Evolutionary conservation across 1,140 invertebrate species (phyloP).

Genomic region (Maniola jurtina): DNA sequence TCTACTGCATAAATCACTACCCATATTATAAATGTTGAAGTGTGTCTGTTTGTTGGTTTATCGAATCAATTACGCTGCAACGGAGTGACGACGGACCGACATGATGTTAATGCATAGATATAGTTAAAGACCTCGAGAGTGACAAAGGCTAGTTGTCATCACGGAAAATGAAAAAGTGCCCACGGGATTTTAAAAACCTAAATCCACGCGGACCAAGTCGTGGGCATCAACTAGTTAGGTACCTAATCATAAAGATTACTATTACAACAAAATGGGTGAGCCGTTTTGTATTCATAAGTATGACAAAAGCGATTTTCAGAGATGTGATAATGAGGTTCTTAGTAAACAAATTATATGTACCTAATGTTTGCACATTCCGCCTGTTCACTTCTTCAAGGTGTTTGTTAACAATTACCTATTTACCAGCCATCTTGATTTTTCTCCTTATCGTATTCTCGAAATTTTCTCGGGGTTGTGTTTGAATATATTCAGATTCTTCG

Average conservation of each 20-base stretch:
- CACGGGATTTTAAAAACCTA: too few relatives aligned
- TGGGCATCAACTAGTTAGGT: background rate
- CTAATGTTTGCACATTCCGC: background rate
- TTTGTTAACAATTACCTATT: constrained; percentile 9
- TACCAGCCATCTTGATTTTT: background rate
- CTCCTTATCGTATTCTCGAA: background rate
- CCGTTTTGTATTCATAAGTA: constrained; percentile 33
- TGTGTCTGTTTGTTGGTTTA: too few relatives aligned
- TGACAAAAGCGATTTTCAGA: constrained; percentile 23
- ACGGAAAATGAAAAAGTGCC: too few relatives aligned
- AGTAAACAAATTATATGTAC: background rate
- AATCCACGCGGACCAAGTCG: too few relatives aligned
- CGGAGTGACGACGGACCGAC: too few relatives aligned
- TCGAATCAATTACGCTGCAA: too few relatives aligned
- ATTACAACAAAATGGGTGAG: constrained; percentile 1
- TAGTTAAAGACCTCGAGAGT: too few relatives aligned
- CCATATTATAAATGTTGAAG: too few relatives aligned
- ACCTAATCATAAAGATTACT: constrained; percentile 10
- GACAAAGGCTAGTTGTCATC: too few relatives aligned
- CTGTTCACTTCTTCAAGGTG: background rate
- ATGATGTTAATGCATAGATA: too few relatives aligned
- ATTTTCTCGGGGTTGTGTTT: background rate
- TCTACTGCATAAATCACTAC: too few relatives aligned
- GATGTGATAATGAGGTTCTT: constrained; percentile 24
- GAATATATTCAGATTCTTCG: too few relatives aligned